Evolutionary conservation across 2,113 vertebrate species (phyloP).

Genomic region (Daubentonia madagascariensis): DNA sequence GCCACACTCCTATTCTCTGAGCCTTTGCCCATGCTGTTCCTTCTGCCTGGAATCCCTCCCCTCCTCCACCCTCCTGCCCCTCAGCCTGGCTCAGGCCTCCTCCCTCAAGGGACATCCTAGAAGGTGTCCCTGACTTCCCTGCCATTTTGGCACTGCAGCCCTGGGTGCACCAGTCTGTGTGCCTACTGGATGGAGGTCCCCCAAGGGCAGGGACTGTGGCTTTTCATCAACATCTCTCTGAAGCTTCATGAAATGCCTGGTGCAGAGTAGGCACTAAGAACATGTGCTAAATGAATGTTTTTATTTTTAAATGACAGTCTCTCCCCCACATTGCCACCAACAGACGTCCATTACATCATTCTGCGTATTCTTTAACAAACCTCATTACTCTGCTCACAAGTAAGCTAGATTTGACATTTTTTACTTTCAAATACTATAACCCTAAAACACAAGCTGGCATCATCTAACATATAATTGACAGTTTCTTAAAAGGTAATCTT

Average conservation of each 20-base stretch:
- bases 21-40: not conserved
- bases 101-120: not conserved
- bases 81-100: not conserved
- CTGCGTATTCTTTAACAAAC: not conserved
- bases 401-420: not conserved
- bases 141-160: not conserved
- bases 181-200: not conserved
- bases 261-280: not conserved
- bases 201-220: not conserved
- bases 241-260: not conserved
- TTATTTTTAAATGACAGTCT: not conserved
- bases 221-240: not conserved
- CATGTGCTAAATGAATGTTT: not conserved
- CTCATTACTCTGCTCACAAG: not conserved
- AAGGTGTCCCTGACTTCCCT: not conserved
- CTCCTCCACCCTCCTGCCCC: not conserved
- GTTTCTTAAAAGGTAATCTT: conserved; percentile 62
- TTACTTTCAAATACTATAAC: not conserved
- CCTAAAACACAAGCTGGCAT: not conserved
- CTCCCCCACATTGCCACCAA: not conserved
- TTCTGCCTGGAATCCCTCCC: not conserved
- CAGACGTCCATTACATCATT: not conserved
- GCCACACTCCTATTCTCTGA: not conserved
- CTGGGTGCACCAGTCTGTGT: not conserved
- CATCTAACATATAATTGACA: conserved; percentile 17